These are phyloP conservation scores for Apoda limacodes DNA, from an alignment of 2,888 invertebrate species.

Conservation along the genomic window DNA sequence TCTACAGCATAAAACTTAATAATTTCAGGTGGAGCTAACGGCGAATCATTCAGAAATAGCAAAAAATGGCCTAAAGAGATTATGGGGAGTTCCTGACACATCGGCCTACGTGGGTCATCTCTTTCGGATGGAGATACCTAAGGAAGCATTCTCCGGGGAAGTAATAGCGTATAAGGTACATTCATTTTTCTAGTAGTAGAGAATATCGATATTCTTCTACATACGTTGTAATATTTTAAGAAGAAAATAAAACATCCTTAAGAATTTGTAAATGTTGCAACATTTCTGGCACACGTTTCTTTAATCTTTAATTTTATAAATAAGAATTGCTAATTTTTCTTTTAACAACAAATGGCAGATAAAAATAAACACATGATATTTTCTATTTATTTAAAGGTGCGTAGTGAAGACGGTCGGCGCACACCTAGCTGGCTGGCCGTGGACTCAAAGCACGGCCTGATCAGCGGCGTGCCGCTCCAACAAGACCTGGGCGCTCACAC, in stretches of 20 bases:
- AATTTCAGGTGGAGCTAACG: constrained; percentile 55
- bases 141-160: constrained; percentile 76
- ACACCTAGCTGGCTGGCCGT: constrained; percentile 78
- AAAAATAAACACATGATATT: too few relatives aligned
- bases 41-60: constrained; percentile 60
- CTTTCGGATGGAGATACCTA: constrained; percentile 79
- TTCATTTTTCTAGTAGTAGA: constrained; percentile 14
- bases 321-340: background rate
- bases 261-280: too few relatives aligned
- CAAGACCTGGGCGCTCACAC: constrained; percentile 77
- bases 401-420: constrained; percentile 46
- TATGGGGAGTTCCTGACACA: constrained; percentile 73
- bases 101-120: constrained; percentile 78
- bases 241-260: too few relatives aligned
- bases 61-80: constrained; percentile 62
- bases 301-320: too few relatives aligned
- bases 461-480: constrained; percentile 79
- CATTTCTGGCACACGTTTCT: too few relatives aligned
- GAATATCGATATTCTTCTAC: constrained; percentile 1
- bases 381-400: constrained; percentile 32
- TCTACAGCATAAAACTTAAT: too few relatives aligned
- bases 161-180: constrained; percentile 78
- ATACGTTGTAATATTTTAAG: background rate
- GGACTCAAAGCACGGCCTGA: constrained; percentile 75
- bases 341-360: constrained; percentile 5